Percentiles rank a stretch among this genome's conserved stretches.
These are phyloP conservation scores for Neodon shergylaensis DNA, from an alignment of 2,113 vertebrate genomes.

Conservation along the genomic window DNA sequence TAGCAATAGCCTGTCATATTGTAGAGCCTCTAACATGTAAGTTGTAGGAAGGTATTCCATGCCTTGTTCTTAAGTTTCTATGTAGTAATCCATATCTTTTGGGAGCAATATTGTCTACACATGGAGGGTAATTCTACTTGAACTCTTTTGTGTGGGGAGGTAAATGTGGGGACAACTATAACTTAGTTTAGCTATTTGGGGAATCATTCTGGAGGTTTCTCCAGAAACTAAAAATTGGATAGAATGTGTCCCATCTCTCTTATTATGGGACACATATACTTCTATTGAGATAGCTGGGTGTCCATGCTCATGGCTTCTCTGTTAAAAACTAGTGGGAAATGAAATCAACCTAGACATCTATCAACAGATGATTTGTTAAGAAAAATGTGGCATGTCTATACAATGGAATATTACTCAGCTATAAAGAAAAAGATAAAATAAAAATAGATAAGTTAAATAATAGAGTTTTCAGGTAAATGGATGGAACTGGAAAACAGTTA, in stretches of 20 bases:
- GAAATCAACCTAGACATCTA: background rate
- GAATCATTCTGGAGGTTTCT: background rate
- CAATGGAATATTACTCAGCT: background rate
- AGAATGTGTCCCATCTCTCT: background rate
- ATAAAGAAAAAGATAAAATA: background rate
- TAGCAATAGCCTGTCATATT: background rate
- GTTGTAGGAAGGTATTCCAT: too few species aligned
- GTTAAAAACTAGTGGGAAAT: background rate
- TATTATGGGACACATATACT: too few species aligned
- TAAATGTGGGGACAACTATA: background rate
- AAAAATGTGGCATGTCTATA: background rate
- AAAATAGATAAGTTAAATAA: too few species aligned
- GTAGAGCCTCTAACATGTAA: background rate
- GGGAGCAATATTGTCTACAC: too few species aligned
- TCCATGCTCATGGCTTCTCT: too few species aligned
- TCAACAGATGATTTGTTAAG: background rate
- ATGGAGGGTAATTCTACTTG: background rate
- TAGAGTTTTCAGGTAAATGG: background rate
- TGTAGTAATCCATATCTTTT: background rate
- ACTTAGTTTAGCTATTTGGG: background rate
- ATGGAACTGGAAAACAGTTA: background rate
- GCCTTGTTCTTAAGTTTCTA: too few species aligned
- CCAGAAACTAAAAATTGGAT: background rate
- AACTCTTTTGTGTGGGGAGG: background rate
- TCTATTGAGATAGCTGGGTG: background rate